Conservation (phyloP, 2,888 invertebrate species). For the Torymus aiolomorphi region DNA sequence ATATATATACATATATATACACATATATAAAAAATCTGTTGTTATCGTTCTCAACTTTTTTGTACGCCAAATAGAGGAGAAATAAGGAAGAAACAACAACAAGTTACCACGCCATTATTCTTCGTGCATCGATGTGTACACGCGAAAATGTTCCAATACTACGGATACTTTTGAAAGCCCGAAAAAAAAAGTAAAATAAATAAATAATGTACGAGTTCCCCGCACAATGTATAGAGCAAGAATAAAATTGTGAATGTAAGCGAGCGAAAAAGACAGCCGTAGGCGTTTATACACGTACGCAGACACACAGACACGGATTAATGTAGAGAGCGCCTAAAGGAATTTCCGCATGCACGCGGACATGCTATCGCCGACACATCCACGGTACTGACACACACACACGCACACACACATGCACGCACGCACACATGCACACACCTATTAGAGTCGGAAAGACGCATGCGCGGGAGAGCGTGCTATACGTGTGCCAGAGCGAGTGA, state of each 20-base stretch:
- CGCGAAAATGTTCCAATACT: neutral
- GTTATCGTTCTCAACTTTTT: constrained; percentile 51
- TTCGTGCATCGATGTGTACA: neutral
- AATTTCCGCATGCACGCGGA: constrained; percentile 49
- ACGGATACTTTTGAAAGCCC: neutral
- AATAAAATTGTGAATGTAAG: constrained; percentile 10
- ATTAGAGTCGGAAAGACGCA: constrained; percentile 9
- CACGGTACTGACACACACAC: neutral
- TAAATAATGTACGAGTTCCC: constrained; percentile 16
- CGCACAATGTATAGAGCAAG: neutral
- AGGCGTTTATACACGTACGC: neutral
- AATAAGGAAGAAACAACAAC: neutral
- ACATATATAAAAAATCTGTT: constrained; percentile 47
- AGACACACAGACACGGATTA: neutral
- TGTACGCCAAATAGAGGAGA: constrained; percentile 41
- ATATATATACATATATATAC: constrained; percentile 40
- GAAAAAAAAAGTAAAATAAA: neutral
- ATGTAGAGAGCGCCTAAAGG: constrained; percentile 44
- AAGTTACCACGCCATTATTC: neutral
- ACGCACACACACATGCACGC: constrained; percentile 10
- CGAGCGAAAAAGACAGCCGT: neutral
- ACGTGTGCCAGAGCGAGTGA: neutral
- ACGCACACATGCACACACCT: constrained; percentile 21
- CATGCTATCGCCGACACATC: constrained; percentile 31
- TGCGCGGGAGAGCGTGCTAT: neutral